These are phyloP conservation scores for Biston betularia DNA, from an alignment of 2,888 invertebrate species.

Conservation along the genomic window DNA sequence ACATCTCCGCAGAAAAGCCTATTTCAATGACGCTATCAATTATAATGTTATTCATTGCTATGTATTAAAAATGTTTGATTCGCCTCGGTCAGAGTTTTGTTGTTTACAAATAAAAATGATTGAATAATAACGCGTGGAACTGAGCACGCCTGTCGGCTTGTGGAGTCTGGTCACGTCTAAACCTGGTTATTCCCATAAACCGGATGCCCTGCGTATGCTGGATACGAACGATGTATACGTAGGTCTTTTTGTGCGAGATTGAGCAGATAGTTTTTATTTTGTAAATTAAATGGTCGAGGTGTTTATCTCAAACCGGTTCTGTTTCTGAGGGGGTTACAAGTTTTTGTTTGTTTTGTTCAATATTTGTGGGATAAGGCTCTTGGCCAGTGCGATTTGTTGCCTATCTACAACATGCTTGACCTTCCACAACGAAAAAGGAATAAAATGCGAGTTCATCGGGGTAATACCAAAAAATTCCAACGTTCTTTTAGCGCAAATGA, in stretches of 20 bases:
- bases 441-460: too few relatives aligned
- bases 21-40: constrained; percentile 62
- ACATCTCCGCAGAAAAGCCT: constrained; percentile 64
- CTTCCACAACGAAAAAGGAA: too few relatives aligned
- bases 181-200: constrained; percentile 76
- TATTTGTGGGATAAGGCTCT: neutral
- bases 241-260: constrained; percentile 55
- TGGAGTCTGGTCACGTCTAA: constrained; percentile 63
- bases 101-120: constrained; percentile 7
- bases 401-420: too few relatives aligned
- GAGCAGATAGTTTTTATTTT: constrained; percentile 54
- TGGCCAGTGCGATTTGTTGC: neutral
- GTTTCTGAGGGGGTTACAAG: constrained; percentile 7
- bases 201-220: constrained; percentile 57
- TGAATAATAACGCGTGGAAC: constrained; percentile 49
- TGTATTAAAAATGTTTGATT: neutral
- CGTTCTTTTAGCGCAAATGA: too few relatives aligned
- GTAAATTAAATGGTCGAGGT: constrained; percentile 43
- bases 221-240: constrained; percentile 44
- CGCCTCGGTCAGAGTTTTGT: neutral
- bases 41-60: constrained; percentile 12
- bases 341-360: constrained; percentile 2
- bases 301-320: constrained; percentile 37
- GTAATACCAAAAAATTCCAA: too few relatives aligned
- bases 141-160: constrained; percentile 62